Evolutionary conservation across 2,888 invertebrate genomes (phyloP), one percentile per base, ranked within the genome.

Genomic region (Nebria salina): DNA sequence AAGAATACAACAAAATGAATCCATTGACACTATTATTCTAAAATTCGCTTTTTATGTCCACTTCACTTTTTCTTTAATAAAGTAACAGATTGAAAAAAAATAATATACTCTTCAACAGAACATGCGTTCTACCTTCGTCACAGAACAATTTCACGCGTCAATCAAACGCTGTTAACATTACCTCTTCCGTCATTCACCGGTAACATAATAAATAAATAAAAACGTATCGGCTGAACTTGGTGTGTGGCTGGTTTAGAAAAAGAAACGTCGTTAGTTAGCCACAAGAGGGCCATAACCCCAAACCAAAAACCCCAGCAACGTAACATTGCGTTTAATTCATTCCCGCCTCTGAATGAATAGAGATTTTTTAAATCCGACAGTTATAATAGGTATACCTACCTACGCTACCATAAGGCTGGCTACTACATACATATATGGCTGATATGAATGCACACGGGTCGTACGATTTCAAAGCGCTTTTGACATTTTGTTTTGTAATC

Each of bases 401-500:
- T 20, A 25, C 15, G 70, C 20, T 20, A 20, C 20, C 20, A 20
- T 15, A 20, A n/a, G 34, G 41, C 13, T 41, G 73, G 4, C 66
- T 66, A 20, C 66, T n/a, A n/a, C n/a, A n/a, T n/a, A n/a, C n/a
- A n/a, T 66, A 5, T 34, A 54, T 54, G 2, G 70, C 20, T 15
- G 25, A 70, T 34, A 70, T 79, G 79, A 75, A 79, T 79, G 72
- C 65, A 72, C 72, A 64, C 75, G 75, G 64, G 15, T 43, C 73
- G 42, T 73, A 73, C 70, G 65, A 64, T 76, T 76, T 76, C 76
- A 76, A 81, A 76, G 75, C 34, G 72, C 81, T 81, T 81, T 81
- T 81, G 81, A 81, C 76, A 81, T 81, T 81, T 81, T 81, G 81
- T 81, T 81, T 81, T 81, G 81, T 81, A 81, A 81, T 81, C 81